phyloP scores from a whole-genome alignment of 2,888 invertebrate genomes.

The Beris morrisii region DNA sequence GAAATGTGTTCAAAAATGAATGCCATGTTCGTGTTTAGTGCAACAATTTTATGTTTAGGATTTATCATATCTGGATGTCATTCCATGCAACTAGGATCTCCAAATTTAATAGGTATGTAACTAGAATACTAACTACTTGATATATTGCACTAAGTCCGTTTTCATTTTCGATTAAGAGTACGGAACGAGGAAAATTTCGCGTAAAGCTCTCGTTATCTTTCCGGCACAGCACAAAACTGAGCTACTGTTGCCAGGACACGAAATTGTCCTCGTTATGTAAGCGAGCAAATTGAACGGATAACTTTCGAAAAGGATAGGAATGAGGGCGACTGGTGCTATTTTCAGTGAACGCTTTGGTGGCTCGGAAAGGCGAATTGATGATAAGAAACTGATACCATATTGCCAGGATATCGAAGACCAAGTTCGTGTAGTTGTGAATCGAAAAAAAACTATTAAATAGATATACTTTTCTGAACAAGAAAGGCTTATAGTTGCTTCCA shows the following conservation, averaged over 20 bases:
- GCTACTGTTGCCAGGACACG: constrained; percentile 26
- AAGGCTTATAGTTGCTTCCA: too few species aligned
- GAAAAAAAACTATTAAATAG: too few species aligned
- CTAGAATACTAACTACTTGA: not conserved
- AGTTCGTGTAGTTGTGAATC: too few species aligned
- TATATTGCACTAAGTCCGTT: not conserved
- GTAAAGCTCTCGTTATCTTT: constrained; percentile 6
- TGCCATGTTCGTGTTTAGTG: constrained; percentile 28
- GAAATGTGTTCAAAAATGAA: constrained; percentile 30
- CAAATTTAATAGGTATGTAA: constrained; percentile 25
- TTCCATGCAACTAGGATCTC: constrained; percentile 20
- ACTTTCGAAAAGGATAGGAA: too few species aligned
- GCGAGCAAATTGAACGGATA: too few species aligned
- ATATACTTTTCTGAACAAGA: too few species aligned
- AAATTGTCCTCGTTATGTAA: not conserved
- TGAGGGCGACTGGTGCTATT: too few species aligned
- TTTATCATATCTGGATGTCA: constrained; percentile 25
- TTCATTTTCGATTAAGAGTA: not conserved
- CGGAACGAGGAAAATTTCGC: not conserved
- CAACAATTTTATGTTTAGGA: constrained; percentile 27
- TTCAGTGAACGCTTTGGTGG: too few species aligned
- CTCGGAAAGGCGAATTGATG: too few species aligned
- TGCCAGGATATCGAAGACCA: too few species aligned
- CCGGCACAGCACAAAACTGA: not conserved
- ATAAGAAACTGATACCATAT: too few species aligned